phyloP scores from a whole-genome alignment of 2,797 vertebrate species.

The Odontamblyopus rebecca region DNA sequence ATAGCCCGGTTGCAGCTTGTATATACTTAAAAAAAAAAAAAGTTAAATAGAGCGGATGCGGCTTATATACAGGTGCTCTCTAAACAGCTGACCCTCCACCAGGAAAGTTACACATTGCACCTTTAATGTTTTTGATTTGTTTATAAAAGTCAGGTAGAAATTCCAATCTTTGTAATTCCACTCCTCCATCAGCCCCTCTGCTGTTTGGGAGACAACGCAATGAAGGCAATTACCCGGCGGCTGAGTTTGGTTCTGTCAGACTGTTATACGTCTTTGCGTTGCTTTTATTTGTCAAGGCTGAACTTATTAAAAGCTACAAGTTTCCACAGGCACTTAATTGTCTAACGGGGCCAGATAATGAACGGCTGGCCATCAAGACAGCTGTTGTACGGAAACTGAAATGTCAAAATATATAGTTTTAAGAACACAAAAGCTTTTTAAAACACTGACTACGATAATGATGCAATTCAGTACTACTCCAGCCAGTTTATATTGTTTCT shows the following conservation, averaged over 20 bases:
- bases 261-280: not conserved
- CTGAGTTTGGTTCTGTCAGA: not conserved
- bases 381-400: not conserved
- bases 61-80: too few relatives aligned
- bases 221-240: slow-evolving; percentile 2
- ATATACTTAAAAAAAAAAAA: too few relatives aligned
- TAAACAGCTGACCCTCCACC: not conserved
- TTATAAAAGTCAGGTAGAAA: not conserved
- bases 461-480: not conserved
- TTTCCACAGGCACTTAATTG: not conserved
- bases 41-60: too few relatives aligned
- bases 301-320: slow-evolving; percentile 12
- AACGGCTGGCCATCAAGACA: not conserved
- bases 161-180: not conserved
- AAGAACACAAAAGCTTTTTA: not conserved
- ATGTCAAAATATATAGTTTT: not conserved
- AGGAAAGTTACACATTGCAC: not conserved
- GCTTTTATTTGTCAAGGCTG: slow-evolving; percentile 13
- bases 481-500: too few relatives aligned
- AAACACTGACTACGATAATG: not conserved
- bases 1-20: too few relatives aligned
- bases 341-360: not conserved
- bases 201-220: slow-evolving; percentile 1
- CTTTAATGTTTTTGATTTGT: not conserved
- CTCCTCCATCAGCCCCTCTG: not conserved